Percentiles rank a stretch among this genome's conserved stretches.
These are phyloP conservation scores for Novumbra hubbsi DNA, from an alignment of 2,797 vertebrate species.

Conservation along the genomic window DNA sequence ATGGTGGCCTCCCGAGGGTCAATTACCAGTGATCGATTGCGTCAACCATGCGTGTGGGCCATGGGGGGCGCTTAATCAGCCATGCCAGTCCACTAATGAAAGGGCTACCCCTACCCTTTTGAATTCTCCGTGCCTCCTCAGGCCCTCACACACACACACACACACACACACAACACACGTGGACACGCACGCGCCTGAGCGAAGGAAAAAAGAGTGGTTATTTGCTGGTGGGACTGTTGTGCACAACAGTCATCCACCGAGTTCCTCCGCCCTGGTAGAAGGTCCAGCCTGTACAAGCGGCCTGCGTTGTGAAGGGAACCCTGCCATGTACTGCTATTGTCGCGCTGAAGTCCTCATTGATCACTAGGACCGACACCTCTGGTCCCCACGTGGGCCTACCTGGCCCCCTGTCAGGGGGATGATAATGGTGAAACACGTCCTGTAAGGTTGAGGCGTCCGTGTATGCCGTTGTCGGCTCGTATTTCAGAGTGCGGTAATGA, in stretches of 20 bases:
- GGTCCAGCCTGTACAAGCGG: background rate
- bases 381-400: background rate
- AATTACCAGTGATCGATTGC: slow-evolving; percentile 57
- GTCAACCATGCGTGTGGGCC: slow-evolving; percentile 17
- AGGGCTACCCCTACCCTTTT: slow-evolving; percentile 14
- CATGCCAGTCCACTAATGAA: slow-evolving; percentile 26
- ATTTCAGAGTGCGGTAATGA: background rate
- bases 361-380: background rate
- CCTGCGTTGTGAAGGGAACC: background rate
- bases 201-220: background rate
- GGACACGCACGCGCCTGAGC: background rate
- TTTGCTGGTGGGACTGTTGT: background rate
- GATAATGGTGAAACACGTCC: slow-evolving; percentile 13
- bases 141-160: background rate
- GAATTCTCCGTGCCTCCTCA: background rate
- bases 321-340: background rate
- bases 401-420: background rate
- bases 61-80: slow-evolving; percentile 17
- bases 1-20: slow-evolving; percentile 30
- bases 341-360: slow-evolving; percentile 25
- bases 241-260: background rate
- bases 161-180: no score
- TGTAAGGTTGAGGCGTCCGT: slow-evolving; percentile 3
- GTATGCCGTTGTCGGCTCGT: slow-evolving; percentile 2
- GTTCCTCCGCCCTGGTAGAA: background rate